Percentiles rank a stretch among this genome's conserved stretches.
Conservation (phyloP, 37 sponge, comb jelly and placozoan species). For the Amphimedon queenslandica region DNA sequence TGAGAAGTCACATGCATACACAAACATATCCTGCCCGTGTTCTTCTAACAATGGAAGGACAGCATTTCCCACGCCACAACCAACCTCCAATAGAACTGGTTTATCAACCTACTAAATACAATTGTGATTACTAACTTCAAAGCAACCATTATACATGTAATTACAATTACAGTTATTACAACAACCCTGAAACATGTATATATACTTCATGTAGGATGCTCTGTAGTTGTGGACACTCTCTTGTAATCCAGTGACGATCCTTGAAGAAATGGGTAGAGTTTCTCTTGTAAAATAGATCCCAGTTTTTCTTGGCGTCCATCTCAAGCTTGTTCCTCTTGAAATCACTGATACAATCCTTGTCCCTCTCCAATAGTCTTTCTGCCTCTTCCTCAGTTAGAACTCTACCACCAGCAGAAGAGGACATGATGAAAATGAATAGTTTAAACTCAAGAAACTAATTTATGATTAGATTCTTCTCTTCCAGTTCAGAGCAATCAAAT, state of each 20-base stretch:
- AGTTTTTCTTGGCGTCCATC: slow-evolving; percentile 85
- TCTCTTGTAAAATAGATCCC: slow-evolving; percentile 99
- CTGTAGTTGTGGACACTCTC: slow-evolving; percentile 86
- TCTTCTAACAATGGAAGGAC: slow-evolving; percentile 89
- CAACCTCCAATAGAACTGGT: slow-evolving; percentile 78
- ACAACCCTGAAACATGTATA: not conserved
- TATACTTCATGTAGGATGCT: slow-evolving; percentile 18
- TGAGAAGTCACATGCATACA: slow-evolving; percentile 97
- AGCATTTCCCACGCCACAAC: slow-evolving; percentile 98
- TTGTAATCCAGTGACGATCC: slow-evolving; percentile 93
- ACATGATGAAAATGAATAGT: no score
- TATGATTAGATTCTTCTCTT: no score
- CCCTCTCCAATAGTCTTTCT: slow-evolving; percentile 35
- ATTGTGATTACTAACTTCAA: not conserved
- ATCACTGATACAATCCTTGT: slow-evolving; percentile 47
- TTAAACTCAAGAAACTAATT: no score
- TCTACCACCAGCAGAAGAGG: no score
- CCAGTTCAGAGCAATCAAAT: no score
- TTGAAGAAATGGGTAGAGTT: slow-evolving; percentile 95
- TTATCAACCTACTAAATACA: not conserved
- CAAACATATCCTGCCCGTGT: slow-evolving; percentile 50
- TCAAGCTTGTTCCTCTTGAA: slow-evolving; percentile 85
- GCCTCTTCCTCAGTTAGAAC: no score
- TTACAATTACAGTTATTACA: not conserved
- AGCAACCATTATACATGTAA: not conserved